phyloP scores from a whole-genome alignment of 2,888 invertebrate species.

The Dicyrtoma fusca region DNA sequence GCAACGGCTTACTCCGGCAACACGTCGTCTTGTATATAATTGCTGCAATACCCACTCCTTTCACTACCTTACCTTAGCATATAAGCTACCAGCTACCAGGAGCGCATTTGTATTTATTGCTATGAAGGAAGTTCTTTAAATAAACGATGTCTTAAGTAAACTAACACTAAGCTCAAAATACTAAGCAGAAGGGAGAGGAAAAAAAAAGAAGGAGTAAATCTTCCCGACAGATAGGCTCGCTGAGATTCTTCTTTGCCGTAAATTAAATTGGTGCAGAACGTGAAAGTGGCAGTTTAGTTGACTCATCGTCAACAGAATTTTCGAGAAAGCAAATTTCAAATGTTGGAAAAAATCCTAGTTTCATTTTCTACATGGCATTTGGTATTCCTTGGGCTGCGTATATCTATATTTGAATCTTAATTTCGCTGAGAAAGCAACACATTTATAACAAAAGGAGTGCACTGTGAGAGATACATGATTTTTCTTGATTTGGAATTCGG shows the following conservation, averaged over 20 bases:
- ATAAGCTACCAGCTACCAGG: not conserved
- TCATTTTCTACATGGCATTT: too few relatives aligned
- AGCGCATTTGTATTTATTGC: slow-evolving; percentile 2
- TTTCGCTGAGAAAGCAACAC: slow-evolving; percentile 14
- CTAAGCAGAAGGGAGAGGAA: not conserved
- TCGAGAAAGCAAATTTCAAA: too few relatives aligned
- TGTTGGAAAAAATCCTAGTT: too few relatives aligned
- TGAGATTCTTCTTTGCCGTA: not conserved
- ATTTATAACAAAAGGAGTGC: not conserved
- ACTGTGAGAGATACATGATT: not conserved
- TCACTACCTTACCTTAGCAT: too few relatives aligned
- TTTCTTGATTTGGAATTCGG: not conserved
- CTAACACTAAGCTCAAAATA: not conserved
- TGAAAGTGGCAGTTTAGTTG: too few relatives aligned
- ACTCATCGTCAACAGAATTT: too few relatives aligned
- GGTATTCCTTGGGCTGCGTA: too few relatives aligned
- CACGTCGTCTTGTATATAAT: too few relatives aligned
- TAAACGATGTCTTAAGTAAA: not conserved
- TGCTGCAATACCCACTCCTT: too few relatives aligned
- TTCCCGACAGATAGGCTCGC: not conserved
- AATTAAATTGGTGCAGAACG: slow-evolving; percentile 1
- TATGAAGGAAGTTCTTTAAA: not conserved
- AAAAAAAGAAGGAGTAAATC: not conserved
- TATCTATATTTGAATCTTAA: slow-evolving; percentile 8
- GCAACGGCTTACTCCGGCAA: too few relatives aligned